A percentile compares a stretch with the other conserved stretches of the same genome.
These are phyloP conservation scores for Gallirallus australis DNA, from an alignment of 2,797 vertebrate species.

Conservation along the genomic window DNA sequence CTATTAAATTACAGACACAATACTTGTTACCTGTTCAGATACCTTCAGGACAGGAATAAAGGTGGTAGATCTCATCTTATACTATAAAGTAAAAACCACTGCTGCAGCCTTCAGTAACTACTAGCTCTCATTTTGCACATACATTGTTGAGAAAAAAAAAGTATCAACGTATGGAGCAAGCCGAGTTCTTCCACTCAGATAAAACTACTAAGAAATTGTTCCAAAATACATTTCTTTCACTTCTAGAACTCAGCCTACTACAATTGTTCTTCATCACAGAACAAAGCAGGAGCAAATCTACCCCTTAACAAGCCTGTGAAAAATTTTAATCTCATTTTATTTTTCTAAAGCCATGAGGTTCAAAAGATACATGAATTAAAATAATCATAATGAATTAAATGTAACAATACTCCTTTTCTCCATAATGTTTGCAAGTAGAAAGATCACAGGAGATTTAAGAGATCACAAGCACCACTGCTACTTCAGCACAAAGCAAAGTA, in stretches of 20 bases:
- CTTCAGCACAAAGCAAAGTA: conserved; percentile 47
- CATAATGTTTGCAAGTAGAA: conserved; percentile 54
- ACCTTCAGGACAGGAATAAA: not conserved
- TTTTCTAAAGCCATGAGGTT: conserved; percentile 46
- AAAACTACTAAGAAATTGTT: not conserved
- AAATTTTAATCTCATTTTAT: conserved; percentile 43
- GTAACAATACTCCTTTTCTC: conserved; percentile 45
- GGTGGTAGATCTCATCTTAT: not conserved
- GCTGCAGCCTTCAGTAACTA: not conserved
- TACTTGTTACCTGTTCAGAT: not conserved
- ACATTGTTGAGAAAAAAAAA: not conserved
- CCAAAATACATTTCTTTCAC: not conserved
- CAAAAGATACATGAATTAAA: conserved; percentile 62
- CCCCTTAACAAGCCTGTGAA: not conserved
- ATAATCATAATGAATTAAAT: conserved; percentile 59
- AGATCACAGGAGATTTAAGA: conserved; percentile 63
- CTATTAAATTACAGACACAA: conserved; percentile 40
- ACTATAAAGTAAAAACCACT: not conserved
- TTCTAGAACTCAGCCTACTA: not conserved
- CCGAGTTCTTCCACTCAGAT: not conserved
- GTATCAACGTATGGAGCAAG: not conserved
- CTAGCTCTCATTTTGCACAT: not conserved
- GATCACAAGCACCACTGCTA: conserved; percentile 56
- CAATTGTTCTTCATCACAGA: not conserved
- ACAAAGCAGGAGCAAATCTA: not conserved